These are phyloP conservation scores for Ia io DNA, from an alignment of 2,113 vertebrate genomes.

Conservation along the genomic window DNA sequence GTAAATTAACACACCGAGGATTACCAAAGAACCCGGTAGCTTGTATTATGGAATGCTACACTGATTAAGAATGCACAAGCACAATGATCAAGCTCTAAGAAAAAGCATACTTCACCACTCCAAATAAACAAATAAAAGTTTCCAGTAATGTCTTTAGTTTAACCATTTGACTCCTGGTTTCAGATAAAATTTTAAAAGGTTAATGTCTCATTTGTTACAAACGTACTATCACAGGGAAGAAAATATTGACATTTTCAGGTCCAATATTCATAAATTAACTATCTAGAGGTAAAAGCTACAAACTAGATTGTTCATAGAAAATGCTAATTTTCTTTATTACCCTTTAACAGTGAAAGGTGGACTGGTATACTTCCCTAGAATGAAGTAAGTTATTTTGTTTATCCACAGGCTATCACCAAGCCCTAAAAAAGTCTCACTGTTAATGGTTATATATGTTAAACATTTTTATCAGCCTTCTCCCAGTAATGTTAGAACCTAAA, in stretches of 20 bases:
- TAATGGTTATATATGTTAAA: slow-evolving; percentile 65
- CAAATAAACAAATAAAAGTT: background rate
- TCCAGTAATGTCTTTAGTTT: background rate
- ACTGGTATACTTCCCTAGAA: background rate
- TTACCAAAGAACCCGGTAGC: background rate
- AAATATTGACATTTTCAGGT: slow-evolving; percentile 50
- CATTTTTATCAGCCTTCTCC: slow-evolving; percentile 70
- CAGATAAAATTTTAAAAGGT: slow-evolving; percentile 55
- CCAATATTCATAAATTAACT: slow-evolving; percentile 60
- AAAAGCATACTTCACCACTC: background rate
- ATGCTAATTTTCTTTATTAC: slow-evolving; percentile 49
- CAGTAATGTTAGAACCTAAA: slow-evolving; percentile 61
- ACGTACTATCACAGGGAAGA: slow-evolving; percentile 10
- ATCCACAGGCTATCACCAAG: background rate
- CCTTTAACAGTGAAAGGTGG: slow-evolving; percentile 41
- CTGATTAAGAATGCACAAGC: background rate
- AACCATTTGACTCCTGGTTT: slow-evolving; percentile 40
- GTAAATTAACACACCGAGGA: background rate
- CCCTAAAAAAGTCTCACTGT: slow-evolving; percentile 48
- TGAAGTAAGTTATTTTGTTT: slow-evolving; percentile 50
- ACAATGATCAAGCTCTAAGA: background rate
- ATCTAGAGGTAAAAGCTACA: slow-evolving; percentile 41
- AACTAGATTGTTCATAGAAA: slow-evolving; percentile 52
- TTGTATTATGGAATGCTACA: background rate
- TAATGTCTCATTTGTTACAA: slow-evolving; percentile 52